A percentile compares a stretch with the other conserved stretches of the same genome.
phyloP scores from a whole-genome alignment of 1,140 invertebrate genomes.

The Drosophila pandora region DNA sequence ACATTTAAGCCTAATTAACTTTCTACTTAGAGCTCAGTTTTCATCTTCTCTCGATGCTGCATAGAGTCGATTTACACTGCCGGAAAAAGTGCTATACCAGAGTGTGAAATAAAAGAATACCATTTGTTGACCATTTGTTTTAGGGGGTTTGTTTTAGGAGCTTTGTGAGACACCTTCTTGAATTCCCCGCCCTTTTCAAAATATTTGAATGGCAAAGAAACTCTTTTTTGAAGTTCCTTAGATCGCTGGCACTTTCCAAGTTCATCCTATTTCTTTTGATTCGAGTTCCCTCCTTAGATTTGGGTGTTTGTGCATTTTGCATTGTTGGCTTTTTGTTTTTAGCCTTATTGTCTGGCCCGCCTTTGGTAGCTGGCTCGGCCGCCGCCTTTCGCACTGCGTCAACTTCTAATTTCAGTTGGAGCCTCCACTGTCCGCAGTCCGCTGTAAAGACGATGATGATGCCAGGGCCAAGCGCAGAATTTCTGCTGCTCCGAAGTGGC shows the following conservation, averaged over 20 bases:
- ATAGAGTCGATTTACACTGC: constrained; percentile 29
- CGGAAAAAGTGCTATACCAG: neutral
- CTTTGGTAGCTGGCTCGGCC: constrained; percentile 27
- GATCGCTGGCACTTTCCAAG: constrained; percentile 2
- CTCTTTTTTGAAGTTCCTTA: neutral
- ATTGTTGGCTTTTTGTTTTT: constrained; percentile 55
- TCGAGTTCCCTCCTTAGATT: constrained; percentile 28
- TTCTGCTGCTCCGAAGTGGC: constrained; percentile 45
- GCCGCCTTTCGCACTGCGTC: constrained; percentile 63
- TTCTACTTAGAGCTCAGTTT: constrained; percentile 74
- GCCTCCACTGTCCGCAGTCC: constrained; percentile 35
- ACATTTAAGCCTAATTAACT: constrained; percentile 82
- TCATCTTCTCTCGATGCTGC: constrained; percentile 33
- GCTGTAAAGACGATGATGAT: constrained; percentile 54
- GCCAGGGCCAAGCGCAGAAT: constrained; percentile 71
- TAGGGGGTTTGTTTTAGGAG: too few species aligned
- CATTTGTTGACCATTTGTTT: neutral
- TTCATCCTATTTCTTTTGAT: constrained; percentile 17
- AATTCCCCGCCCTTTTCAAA: neutral
- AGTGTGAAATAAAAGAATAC: too few species aligned
- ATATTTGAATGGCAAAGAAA: neutral
- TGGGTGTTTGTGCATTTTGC: constrained; percentile 51
- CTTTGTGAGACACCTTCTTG: neutral
- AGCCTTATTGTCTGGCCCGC: constrained; percentile 47
- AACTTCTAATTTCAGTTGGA: constrained; percentile 80